Evolutionary conservation across 2,888 invertebrate genomes (phyloP), one percentile per base, ranked within the genome.

Genomic region (Rhopalosiphum nymphaeae): DNA sequence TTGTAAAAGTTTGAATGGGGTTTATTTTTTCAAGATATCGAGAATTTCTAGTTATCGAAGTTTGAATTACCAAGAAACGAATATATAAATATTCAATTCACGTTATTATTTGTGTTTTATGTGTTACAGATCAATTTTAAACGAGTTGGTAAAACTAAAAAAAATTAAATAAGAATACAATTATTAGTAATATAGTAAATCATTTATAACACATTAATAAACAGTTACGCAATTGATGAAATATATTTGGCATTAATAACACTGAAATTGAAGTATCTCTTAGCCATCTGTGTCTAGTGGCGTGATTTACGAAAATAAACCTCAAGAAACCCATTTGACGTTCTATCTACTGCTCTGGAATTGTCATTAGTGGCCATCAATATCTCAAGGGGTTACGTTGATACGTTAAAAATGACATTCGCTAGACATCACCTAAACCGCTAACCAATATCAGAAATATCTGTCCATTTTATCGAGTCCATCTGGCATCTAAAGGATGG

Each of bases 361-460:
- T 49, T 26, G 90, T 67, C 67, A 90, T n/a, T 90, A 90, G 46
- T 49, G 61, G 26, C 67, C n/a, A 90, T 46, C 61, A 90, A 90
- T 90, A 67, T 67, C 90, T 67, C n/a, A 36, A 49, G 67, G 67
- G 49, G 46, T 10, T 90, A 67, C 46, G n/a, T n/a, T 21, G 46
- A 25, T 67, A 78, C n/a, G 49, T 49, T 67, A 25, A 90, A 49
- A 67, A 46, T 78, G 46, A 90, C 46, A 61, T 90, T 67, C 46
- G 5, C 4, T 61, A 61, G 89, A 89, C 44, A 89, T 89, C 46
- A 57, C 13, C 57, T 42, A 61, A 89, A 61, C 89, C 61, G 7
- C 90, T 11, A 90, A 90, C 67, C 67, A n/a, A n/a, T 67, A 67
- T 49, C 46, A 90, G 5, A 90, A 78, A n/a, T 49, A 25, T 67